Conservation (phyloP, 1,140 invertebrate genomes). For the Kradibia gibbosae region DNA sequence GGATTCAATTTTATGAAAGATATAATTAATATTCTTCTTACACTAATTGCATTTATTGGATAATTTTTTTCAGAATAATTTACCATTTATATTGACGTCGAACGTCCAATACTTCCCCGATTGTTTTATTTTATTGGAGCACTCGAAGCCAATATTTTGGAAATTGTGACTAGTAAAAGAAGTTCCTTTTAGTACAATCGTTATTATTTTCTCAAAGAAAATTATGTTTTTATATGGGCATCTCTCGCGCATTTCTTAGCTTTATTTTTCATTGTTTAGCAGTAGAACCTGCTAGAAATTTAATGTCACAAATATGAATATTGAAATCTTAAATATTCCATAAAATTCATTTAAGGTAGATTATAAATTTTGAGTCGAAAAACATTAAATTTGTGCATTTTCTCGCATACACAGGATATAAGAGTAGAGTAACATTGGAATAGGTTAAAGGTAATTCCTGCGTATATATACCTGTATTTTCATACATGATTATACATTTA, state of each 20-base stretch:
- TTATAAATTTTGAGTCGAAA: background rate
- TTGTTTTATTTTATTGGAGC: constrained; percentile 49
- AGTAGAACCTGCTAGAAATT: background rate
- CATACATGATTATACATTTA: background rate
- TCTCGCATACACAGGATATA: background rate
- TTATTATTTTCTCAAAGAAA: background rate
- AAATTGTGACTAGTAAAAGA: background rate
- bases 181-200: background rate
- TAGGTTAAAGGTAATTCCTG: background rate
- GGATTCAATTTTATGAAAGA: too few species aligned
- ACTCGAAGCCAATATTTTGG: constrained; percentile 29
- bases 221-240: background rate
- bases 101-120: constrained; percentile 58
- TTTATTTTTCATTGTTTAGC: constrained; percentile 16
- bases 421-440: background rate
- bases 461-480: constrained; percentile 12
- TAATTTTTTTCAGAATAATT: background rate
- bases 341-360: background rate
- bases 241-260: background rate
- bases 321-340: background rate
- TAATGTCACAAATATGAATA: background rate
- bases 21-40: too few species aligned
- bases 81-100: background rate
- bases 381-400: background rate
- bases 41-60: background rate